Percentiles rank a stretch among this genome's conserved stretches.
These are phyloP conservation scores for Ploceus nigricollis DNA, from an alignment of 2,113 vertebrate genomes.

Conservation along the genomic window DNA sequence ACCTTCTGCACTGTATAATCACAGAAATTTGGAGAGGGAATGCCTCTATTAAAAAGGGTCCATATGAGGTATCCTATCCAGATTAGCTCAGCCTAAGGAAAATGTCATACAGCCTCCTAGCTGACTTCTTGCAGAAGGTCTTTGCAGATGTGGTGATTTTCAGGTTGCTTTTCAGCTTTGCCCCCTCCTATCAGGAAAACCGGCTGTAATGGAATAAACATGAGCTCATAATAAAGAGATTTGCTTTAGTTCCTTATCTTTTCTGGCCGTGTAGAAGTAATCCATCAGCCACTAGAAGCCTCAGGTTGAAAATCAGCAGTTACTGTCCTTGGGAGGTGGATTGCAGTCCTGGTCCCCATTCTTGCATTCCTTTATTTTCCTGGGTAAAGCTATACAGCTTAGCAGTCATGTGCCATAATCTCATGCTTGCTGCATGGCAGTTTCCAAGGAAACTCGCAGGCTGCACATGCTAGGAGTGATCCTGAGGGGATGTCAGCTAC, in stretches of 20 bases:
- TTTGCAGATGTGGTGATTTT: background rate
- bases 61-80: background rate
- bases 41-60: background rate
- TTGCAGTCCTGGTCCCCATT: background rate
- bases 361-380: constrained; percentile 16
- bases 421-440: constrained; percentile 58
- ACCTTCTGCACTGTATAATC: background rate
- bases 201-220: background rate
- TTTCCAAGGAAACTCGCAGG: constrained; percentile 60
- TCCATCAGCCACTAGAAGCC: background rate
- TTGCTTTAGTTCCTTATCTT: background rate
- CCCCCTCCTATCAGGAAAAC: background rate
- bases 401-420: constrained; percentile 50
- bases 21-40: background rate
- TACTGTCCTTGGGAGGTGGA: background rate
- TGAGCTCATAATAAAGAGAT: background rate
- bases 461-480: constrained; percentile 50
- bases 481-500: constrained; percentile 39
- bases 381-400: background rate
- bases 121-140: background rate
- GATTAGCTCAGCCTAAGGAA: background rate
- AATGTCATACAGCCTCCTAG: background rate
- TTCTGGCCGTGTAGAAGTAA: background rate
- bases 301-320: background rate
- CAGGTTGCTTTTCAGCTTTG: background rate